These are phyloP conservation scores for Garrulus glandarius DNA, from an alignment of 2,797 vertebrate species.

Conservation along the genomic window DNA sequence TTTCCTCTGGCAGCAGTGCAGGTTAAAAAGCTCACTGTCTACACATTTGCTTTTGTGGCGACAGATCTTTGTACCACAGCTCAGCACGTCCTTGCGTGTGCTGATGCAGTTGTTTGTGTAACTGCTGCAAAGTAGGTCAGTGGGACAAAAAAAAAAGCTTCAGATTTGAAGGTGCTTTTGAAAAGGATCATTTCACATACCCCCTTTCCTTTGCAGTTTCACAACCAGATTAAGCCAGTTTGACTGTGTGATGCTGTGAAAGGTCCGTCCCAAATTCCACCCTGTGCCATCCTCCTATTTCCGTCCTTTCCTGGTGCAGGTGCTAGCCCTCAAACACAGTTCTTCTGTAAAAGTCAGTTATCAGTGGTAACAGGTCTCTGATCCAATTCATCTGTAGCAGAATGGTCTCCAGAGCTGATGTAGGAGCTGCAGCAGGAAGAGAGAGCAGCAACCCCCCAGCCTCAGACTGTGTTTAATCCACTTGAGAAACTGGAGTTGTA, in stretches of 20 bases:
- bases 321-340: background rate
- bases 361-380: background rate
- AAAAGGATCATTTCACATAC: background rate
- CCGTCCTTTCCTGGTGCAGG: fast-evolving
- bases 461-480: background rate
- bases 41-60: background rate
- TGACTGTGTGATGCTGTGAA: background rate
- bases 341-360: background rate
- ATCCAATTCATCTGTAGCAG: background rate
- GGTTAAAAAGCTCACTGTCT: background rate
- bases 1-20: background rate
- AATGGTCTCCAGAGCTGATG: background rate
- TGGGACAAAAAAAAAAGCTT: background rate
- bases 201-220: background rate
- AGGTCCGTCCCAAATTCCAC: background rate
- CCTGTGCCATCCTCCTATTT: background rate
- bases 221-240: background rate
- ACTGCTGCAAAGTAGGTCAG: conserved; percentile 48
- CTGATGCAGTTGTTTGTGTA: conserved; percentile 52
- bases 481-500: background rate
- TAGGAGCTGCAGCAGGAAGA: background rate
- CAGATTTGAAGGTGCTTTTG: background rate
- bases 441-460: background rate
- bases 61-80: conserved; percentile 38
- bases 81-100: background rate